Percentiles rank a stretch among this genome's conserved stretches.
phyloP scores from a whole-genome alignment of 1,140 invertebrate species.

The Drosophila bipectinata region DNA sequence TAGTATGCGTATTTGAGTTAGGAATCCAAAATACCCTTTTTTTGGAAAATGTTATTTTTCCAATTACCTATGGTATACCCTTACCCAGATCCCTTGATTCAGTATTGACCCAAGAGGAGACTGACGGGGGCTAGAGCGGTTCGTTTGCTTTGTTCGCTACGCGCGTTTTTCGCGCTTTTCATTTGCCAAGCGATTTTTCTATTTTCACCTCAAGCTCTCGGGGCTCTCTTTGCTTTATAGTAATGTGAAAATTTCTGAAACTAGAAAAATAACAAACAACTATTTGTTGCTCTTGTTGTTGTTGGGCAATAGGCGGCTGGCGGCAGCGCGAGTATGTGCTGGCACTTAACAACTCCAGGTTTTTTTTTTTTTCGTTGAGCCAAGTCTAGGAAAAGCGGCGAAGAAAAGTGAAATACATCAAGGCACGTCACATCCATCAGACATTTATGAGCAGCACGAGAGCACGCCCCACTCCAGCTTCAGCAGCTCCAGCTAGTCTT shows the following conservation, averaged over 20 bases:
- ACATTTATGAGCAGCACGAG: slow-evolving; percentile 79
- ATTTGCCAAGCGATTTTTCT: slow-evolving; percentile 77
- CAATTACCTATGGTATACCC: slow-evolving; percentile 8
- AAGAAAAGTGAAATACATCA: slow-evolving; percentile 80
- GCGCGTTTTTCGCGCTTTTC: slow-evolving; percentile 77
- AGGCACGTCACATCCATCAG: slow-evolving; percentile 80
- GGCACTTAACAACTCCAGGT: slow-evolving; percentile 67
- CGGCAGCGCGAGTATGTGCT: slow-evolving; percentile 54
- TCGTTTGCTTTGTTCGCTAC: slow-evolving; percentile 74
- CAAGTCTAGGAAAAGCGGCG: slow-evolving; percentile 46
- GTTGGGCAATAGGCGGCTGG: slow-evolving; percentile 1
- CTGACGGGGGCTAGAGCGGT: slow-evolving; percentile 7
- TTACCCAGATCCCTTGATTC: slow-evolving; percentile 11
- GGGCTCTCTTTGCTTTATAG: slow-evolving; percentile 69
- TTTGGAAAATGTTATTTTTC: slow-evolving; percentile 14
- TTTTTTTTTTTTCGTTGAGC: neutral
- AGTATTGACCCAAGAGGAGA: slow-evolving; percentile 3
- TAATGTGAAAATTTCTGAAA: slow-evolving; percentile 78
- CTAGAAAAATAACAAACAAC: slow-evolving; percentile 69
- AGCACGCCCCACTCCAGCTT: slow-evolving; percentile 64
- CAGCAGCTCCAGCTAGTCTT: neutral
- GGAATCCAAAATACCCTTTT: neutral
- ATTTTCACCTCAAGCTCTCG: slow-evolving; percentile 64
- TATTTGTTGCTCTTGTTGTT: slow-evolving; percentile 36
- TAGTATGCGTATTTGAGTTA: too few relatives aligned